phyloP scores from a whole-genome alignment of 2,797 vertebrate species.

The Gallinago solitaria region DNA sequence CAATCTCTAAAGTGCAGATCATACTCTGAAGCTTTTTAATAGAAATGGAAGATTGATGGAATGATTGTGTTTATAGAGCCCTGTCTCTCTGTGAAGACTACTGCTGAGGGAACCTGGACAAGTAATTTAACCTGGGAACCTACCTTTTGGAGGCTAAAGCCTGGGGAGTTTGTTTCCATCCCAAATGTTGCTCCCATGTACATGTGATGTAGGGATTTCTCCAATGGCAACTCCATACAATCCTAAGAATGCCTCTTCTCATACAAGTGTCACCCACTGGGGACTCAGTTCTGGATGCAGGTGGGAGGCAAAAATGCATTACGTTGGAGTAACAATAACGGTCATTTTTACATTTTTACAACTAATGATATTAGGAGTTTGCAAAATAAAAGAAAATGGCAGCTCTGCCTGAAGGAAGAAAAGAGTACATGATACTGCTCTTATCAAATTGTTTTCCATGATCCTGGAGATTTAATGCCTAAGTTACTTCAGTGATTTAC shows the following conservation, averaged over 20 bases:
- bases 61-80: background rate
- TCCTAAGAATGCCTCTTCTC: background rate
- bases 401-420: background rate
- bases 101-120: background rate
- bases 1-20: background rate
- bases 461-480: background rate
- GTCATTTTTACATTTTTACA: background rate
- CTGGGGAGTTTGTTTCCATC: background rate
- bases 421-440: background rate
- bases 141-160: background rate
- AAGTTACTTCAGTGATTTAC: background rate
- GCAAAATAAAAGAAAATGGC: background rate
- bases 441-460: background rate
- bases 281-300: background rate
- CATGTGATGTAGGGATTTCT: rapidly evolving
- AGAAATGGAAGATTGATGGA: background rate
- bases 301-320: background rate
- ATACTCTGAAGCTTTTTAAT: background rate
- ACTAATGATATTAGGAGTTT: background rate
- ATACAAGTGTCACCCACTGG: background rate
- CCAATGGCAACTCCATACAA: background rate
- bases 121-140: background rate
- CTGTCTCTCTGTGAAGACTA: background rate
- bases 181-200: background rate
- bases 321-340: background rate